Evolutionary conservation across 2,888 invertebrate species (phyloP), one percentile per base, ranked within the genome.

Genomic region (Bellardia bayeri): DNA sequence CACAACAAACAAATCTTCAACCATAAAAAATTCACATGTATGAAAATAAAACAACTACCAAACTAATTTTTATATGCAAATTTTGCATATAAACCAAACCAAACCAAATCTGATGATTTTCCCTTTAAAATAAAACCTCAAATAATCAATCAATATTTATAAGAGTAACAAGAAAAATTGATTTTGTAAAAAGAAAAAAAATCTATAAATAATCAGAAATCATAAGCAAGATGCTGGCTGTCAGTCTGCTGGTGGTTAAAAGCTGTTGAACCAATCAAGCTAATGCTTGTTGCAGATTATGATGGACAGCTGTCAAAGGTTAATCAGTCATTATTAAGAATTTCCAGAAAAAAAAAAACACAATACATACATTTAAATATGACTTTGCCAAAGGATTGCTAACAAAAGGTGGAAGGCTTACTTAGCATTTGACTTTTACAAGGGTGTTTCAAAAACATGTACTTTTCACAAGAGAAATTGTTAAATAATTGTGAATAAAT

Each of bases 261-360:
- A 74, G 63, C n/a, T 54, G 69, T 79, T 69, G 69, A 69, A 40
- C 2, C 49, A 81, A 5, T 13, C 45, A 45, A 37, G 33, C 56
- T 30, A 51, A n/a, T 51, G 16, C 33, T 72, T 63, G 74, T 58
- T 68, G 2, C 40, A 56, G 66, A 13, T 89, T 90, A 72, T 90
- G 91, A 90, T 90, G 91, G 91, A 91, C 92, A 91, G 91, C 90
- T 92, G 92, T 91, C 92, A 92, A 89, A 89, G 90, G 90, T 90
- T 90, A 92, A 91, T 91, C 91, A 92, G 90, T 92, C 91, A 91
- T 81, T 90, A 89, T 87, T 85, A 85, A 90, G 86, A 89, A 84
- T 79, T 76, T 51, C 23, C 23, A 23, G 23, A 23, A 23, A 1
- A 23, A 23, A 8, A 58, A 42, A 49, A 56, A 45, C 30, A 64